These are phyloP conservation scores for Euzetes globulus DNA, from an alignment of 2,888 invertebrate species.

Conservation along the genomic window DNA sequence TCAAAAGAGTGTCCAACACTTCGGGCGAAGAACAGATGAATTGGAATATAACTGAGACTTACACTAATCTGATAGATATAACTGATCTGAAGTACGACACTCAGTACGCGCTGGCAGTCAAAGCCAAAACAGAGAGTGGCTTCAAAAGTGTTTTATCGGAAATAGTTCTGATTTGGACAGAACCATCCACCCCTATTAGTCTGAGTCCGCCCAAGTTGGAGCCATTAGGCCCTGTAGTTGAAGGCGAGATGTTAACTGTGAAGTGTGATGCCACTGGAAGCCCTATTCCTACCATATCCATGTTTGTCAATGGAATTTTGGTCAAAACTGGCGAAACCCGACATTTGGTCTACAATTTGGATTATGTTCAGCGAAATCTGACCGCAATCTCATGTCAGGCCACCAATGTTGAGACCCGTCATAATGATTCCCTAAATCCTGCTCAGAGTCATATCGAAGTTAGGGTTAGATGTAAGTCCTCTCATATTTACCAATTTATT, in stretches of 20 bases:
- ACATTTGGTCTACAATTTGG: conserved; percentile 10
- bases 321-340: conserved; percentile 23
- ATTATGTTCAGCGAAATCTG: conserved; percentile 59
- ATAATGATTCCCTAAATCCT: conserved; percentile 57
- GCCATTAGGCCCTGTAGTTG: conserved; percentile 70
- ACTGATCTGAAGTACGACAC: conserved; percentile 68
- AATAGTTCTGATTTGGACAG: conserved; percentile 75
- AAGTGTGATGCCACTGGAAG: conserved; percentile 76
- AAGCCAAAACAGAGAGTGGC: conserved; percentile 51
- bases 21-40: conserved; percentile 46
- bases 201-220: conserved; percentile 68
- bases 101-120: conserved; percentile 44
- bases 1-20: conserved; percentile 22
- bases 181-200: conserved; percentile 75
- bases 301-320: conserved; percentile 62
- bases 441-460: conserved; percentile 61
- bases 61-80: conserved; percentile 63
- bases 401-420: conserved; percentile 77
- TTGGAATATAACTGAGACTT: conserved; percentile 53
- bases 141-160: conserved; percentile 63
- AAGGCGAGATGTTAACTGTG: conserved; percentile 77
- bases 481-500: neutral
- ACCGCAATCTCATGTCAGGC: conserved; percentile 76
- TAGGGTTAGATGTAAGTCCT: conserved; percentile 67
- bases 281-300: conserved; percentile 72